phyloP scores from a whole-genome alignment of 1,140 invertebrate species.

The Sinonovacula constricta region DNA sequence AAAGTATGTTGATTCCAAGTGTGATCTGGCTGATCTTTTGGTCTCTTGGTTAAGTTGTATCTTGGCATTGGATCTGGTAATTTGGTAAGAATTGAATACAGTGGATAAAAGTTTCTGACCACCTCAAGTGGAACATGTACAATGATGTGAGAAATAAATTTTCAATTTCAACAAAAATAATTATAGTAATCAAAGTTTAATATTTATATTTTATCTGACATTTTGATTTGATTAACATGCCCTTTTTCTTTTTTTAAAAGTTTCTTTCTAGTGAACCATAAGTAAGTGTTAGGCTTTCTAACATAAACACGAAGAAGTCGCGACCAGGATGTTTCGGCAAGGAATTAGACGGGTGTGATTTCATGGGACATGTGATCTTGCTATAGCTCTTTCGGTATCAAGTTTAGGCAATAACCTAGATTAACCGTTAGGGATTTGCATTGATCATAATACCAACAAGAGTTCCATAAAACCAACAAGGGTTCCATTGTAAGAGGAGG shows the following conservation, averaged over 20 bases:
- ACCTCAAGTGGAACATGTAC: too few species aligned
- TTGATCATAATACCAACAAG: not conserved
- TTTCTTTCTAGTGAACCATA: constrained; percentile 36
- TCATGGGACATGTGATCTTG: constrained; percentile 36
- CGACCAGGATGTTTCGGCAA: too few species aligned
- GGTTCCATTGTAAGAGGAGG: not conserved
- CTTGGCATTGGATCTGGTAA: too few species aligned
- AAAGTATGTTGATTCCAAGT: too few species aligned
- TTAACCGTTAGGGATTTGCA: not conserved
- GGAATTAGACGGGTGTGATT: too few species aligned
- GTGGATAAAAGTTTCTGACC: too few species aligned
- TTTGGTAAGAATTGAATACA: too few species aligned
- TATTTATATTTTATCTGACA: not conserved
- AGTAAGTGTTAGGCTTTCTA: constrained; percentile 27
- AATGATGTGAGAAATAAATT: too few species aligned
- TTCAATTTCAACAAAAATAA: too few species aligned
- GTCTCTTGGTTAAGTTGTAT: too few species aligned
- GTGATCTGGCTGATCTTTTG: too few species aligned
- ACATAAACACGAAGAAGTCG: not conserved
- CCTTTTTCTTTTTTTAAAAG: constrained; percentile 30
- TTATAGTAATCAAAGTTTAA: too few species aligned
- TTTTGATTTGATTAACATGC: not conserved
- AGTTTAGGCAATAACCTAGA: not conserved
- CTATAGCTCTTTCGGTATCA: not conserved
- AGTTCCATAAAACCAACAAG: not conserved